Conservation (phyloP, 2,888 invertebrate genomes). For the Argyresthia goedartella region DNA sequence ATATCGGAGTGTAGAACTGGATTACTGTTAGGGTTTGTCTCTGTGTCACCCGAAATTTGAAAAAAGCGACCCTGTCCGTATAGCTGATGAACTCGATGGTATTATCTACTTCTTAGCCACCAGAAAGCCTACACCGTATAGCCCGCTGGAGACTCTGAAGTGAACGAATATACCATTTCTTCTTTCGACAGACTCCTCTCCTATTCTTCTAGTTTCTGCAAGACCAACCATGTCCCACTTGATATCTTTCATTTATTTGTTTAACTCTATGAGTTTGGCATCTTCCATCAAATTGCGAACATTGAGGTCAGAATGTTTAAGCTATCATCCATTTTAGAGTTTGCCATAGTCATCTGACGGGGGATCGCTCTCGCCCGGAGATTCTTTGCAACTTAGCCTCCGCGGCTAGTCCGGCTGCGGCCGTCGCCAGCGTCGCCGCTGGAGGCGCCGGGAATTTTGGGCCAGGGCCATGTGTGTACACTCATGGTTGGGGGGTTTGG, state of each 20-base stretch:
- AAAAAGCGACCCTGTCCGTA: neutral
- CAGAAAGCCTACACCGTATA: neutral
- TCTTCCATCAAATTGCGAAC: too few relatives aligned
- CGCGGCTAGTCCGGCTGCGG: too few relatives aligned
- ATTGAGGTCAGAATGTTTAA: too few relatives aligned
- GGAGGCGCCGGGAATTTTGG: slow-evolving; percentile 2
- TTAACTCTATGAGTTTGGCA: neutral
- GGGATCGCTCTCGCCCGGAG: neutral
- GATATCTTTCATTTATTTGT: neutral
- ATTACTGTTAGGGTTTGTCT: neutral
- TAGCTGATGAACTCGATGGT: neutral
- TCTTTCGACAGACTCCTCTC: neutral
- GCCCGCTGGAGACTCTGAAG: slow-evolving; percentile 4
- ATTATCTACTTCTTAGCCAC: slow-evolving; percentile 4
- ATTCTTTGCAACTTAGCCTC: too few relatives aligned
- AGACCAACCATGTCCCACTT: neutral
- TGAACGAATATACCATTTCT: neutral
- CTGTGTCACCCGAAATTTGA: neutral
- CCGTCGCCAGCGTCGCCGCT: neutral
- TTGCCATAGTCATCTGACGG: neutral
- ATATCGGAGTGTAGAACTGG: neutral
- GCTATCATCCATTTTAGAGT: slow-evolving; percentile 10
- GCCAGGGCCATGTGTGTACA: too few relatives aligned
- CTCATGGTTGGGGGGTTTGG: too few relatives aligned
- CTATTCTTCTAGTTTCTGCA: neutral